Evolutionary conservation across 2,113 vertebrate species (phyloP).

Genomic region (Pomatostomus ruficeps): DNA sequence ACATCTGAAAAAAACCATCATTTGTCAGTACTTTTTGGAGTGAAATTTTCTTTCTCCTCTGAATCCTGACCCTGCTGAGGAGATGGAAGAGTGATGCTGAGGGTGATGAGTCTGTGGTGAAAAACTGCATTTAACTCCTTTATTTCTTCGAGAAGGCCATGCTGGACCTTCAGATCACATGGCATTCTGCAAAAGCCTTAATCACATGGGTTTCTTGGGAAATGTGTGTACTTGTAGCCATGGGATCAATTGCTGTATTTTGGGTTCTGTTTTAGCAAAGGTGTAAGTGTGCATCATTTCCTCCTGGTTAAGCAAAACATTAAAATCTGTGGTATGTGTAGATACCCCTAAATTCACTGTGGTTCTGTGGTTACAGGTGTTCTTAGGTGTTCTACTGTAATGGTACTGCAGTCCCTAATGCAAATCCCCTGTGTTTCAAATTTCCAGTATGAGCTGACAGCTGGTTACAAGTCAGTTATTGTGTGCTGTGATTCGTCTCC

Average conservation of each 20-base stretch:
- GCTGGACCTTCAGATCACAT: not conserved
- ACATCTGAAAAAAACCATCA: not conserved
- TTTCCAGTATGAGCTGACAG: not conserved
- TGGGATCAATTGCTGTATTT: not conserved
- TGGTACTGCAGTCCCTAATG: not conserved
- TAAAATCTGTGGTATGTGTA: not conserved
- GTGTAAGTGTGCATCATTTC: not conserved
- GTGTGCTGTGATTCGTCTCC: not conserved
- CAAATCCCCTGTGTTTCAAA: not conserved
- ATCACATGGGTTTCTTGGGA: not conserved
- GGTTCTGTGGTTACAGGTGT: not conserved
- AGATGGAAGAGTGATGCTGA: not conserved
- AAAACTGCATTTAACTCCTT: not conserved
- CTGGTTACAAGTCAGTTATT: not conserved
- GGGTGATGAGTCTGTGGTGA: not conserved
- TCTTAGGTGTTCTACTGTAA: not conserved
- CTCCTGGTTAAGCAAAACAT: not conserved
- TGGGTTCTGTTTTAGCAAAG: not conserved
- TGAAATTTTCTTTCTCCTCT: not conserved
- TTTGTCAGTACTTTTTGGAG: not conserved
- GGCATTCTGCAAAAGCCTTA: not conserved
- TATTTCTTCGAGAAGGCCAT: not conserved
- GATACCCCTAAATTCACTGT: not conserved
- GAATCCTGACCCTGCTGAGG: not conserved
- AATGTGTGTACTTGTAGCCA: not conserved